Conservation (phyloP, 2,797 vertebrate species). For the Rhyacichthys aspro region DNA sequence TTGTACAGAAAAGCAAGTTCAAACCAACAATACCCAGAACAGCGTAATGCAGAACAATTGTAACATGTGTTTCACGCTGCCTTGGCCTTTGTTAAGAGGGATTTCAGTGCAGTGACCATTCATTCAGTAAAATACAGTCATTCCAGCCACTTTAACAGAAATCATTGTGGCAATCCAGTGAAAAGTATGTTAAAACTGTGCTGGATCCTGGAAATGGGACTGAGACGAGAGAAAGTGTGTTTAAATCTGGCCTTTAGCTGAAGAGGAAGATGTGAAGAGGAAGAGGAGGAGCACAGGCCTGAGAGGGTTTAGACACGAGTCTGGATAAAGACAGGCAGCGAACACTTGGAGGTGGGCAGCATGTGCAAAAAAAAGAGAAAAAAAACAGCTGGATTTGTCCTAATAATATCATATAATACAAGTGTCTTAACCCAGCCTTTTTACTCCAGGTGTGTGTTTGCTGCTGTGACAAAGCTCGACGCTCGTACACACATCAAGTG, state of each 20-base stretch:
- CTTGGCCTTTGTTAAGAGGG: conserved; percentile 13
- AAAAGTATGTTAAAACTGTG: no score
- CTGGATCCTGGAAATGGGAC: conserved; percentile 31
- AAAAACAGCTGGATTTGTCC: conserved; percentile 17
- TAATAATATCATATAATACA: conserved; percentile 54
- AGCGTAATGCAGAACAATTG: no score
- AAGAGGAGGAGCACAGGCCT: conserved; percentile 36
- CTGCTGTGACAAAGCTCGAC: conserved; percentile 17
- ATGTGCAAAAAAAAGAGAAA: conserved; percentile 35
- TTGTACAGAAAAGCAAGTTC: no score
- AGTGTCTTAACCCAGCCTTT: conserved; percentile 38
- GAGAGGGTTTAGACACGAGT: conserved; percentile 43
- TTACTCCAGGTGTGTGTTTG: conserved; percentile 53
- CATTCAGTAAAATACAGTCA: conserved; percentile 35
- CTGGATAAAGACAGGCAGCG: not conserved
- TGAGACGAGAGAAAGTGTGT: no score
- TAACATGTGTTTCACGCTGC: not conserved
- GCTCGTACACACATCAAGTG: conserved; percentile 59
- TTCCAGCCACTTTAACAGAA: conserved; percentile 43
- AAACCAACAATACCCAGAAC: no score
- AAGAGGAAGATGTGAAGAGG: no score
- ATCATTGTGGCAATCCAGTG: conserved; percentile 40
- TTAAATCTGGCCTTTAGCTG: no score
- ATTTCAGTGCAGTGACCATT: conserved; percentile 33
- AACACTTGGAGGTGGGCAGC: conserved; percentile 17